phyloP scores from a whole-genome alignment of 2,113 vertebrate genomes.

The Ictalurus punctatus region DNA sequence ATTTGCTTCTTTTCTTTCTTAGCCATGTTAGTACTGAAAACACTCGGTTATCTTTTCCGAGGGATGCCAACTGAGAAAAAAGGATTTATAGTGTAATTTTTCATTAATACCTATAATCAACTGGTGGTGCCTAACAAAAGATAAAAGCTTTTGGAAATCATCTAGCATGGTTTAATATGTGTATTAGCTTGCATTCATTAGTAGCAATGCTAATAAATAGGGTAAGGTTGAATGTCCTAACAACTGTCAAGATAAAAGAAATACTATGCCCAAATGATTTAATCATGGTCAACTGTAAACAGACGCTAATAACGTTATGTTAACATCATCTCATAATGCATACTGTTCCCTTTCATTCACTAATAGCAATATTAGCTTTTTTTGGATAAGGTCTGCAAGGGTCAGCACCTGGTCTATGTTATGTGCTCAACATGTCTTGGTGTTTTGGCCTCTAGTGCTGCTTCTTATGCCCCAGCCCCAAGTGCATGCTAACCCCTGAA shows the following conservation, averaged over 20 bases:
- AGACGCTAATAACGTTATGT: neutral
- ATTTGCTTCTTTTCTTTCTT: neutral
- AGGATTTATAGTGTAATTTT: neutral
- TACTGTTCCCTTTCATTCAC: neutral
- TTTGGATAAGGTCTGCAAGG: neutral
- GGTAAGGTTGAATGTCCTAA: neutral
- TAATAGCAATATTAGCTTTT: neutral
- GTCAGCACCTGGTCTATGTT: conserved; percentile 37
- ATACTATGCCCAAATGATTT: neutral
- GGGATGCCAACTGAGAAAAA: neutral
- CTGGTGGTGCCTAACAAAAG: neutral
- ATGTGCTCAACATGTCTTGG: conserved; percentile 17
- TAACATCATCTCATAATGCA: neutral
- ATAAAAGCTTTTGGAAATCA: neutral
- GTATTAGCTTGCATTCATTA: neutral
- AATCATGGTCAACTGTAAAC: too few relatives aligned
- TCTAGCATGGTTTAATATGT: neutral
- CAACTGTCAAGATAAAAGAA: neutral
- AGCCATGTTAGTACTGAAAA: neutral
- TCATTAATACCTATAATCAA: neutral
- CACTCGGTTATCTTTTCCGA: neutral
- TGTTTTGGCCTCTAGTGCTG: conserved; percentile 10
- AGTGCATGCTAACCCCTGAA: conserved; percentile 13
- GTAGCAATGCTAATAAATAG: neutral
- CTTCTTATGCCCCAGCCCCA: conserved; percentile 27